Evolutionary conservation across 1,140 invertebrate species (phyloP).

Genomic region (Melipona quadrifasciata): DNA sequence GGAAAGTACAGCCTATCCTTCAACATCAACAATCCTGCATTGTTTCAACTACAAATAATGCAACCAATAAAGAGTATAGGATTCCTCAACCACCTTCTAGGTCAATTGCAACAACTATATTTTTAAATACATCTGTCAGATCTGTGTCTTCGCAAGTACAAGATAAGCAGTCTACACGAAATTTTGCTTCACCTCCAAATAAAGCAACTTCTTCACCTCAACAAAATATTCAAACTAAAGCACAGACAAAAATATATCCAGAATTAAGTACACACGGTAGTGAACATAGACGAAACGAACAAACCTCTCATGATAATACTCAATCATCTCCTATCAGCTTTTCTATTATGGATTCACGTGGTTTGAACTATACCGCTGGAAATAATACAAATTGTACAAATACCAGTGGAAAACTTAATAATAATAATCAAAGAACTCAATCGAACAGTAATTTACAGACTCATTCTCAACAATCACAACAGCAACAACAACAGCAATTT

Average conservation of each 20-base stretch:
- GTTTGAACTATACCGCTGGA: conserved; percentile 83
- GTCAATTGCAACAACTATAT: conserved; percentile 72
- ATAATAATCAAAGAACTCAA: conserved; percentile 76
- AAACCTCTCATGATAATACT: conserved; percentile 82
- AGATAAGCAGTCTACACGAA: conserved; percentile 77
- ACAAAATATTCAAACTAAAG: conserved; percentile 85
- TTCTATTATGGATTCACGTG: conserved; percentile 87
- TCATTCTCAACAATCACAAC: conserved; percentile 73
- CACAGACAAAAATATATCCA: conserved; percentile 87
- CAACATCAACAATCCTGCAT: conserved; percentile 86
- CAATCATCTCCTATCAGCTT: conserved; percentile 89
- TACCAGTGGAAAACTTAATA: conserved; percentile 72
- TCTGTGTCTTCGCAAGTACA: conserved; percentile 67
- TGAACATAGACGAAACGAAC: conserved; percentile 82
- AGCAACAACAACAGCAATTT: conserved; percentile 70
- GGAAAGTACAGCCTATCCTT: conserved; percentile 72
- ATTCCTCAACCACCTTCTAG: conserved; percentile 80
- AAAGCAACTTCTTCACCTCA: conserved; percentile 78
- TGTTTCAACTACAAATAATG: conserved; percentile 84
- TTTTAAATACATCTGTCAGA: conserved; percentile 69
- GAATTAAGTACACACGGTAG: conserved; percentile 80
- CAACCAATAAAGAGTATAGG: conserved; percentile 84
- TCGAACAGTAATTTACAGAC: conserved; percentile 73
- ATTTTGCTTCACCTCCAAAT: conserved; percentile 82
- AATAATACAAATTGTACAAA: conserved; percentile 75